Conservation (phyloP, 1,140 invertebrate species). For the Anastrepha obliqua region DNA sequence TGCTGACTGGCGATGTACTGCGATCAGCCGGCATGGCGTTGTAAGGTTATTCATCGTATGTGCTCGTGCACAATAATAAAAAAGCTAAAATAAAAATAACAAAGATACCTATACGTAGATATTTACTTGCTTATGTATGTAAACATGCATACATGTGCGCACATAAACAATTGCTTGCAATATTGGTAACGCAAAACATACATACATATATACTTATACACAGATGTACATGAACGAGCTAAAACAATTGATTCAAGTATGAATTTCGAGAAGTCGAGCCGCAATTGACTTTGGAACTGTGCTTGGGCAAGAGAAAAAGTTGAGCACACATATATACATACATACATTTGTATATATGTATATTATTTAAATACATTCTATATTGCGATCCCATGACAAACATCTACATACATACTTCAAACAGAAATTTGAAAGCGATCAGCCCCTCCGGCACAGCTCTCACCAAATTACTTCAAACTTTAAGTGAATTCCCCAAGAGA, state of each 20-base stretch:
- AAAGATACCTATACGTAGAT: slow-evolving; percentile 27
- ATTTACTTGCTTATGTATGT: background rate
- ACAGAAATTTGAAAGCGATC: slow-evolving; percentile 3
- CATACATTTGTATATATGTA: background rate
- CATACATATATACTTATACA: background rate
- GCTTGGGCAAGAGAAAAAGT: slow-evolving; percentile 19
- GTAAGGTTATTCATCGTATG: background rate
- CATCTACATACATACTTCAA: background rate
- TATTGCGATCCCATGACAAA: background rate
- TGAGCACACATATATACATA: background rate
- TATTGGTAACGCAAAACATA: background rate
- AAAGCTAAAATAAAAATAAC: slow-evolving; percentile 1
- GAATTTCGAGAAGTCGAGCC: background rate
- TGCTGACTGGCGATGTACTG: slow-evolving; percentile 35
- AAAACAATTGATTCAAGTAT: background rate
- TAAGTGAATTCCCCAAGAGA: background rate
- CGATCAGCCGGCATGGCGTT: slow-evolving; percentile 9
- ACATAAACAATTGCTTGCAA: background rate
- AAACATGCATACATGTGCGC: background rate
- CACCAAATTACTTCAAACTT: background rate
- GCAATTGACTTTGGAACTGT: background rate
- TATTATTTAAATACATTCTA: background rate
- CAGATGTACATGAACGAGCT: background rate
- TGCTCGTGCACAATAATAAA: background rate
- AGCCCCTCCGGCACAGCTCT: background rate